These are phyloP conservation scores for Dipodomys stephensi DNA, from an alignment of 2,113 vertebrate species.

Conservation along the genomic window DNA sequence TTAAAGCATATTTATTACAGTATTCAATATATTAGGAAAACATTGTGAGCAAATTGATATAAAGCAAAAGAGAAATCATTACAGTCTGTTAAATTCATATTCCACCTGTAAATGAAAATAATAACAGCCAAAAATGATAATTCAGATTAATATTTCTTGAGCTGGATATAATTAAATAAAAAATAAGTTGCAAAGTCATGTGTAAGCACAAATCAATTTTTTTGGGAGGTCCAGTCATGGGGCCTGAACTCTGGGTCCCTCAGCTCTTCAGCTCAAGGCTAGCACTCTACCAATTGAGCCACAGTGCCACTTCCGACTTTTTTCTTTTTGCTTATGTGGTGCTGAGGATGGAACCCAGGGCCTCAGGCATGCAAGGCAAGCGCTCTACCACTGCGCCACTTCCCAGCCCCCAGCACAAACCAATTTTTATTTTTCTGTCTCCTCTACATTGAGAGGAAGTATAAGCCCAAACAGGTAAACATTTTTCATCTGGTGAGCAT, in stretches of 20 bases:
- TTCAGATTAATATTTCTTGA: not conserved
- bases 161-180: not conserved
- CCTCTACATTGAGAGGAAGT: not conserved
- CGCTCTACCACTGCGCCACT: too few species aligned
- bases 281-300: too few species aligned
- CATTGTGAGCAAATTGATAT: not conserved
- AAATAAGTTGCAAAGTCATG: not conserved
- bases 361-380: too few species aligned
- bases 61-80: not conserved
- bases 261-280: too few species aligned
- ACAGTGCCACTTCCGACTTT: too few species aligned
- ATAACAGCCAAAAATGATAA: not conserved
- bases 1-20: not conserved
- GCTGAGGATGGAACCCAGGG: too few species aligned
- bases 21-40: not conserved
- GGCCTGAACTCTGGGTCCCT: too few species aligned
- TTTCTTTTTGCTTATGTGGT: too few species aligned
- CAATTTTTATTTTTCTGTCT: not conserved
- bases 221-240: too few species aligned
- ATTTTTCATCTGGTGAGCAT: not conserved
- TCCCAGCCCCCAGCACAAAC: not conserved
- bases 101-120: not conserved
- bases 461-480: not conserved
- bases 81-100: not conserved
- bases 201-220: not conserved